Percentiles rank a stretch among this genome's conserved stretches.
Conservation (phyloP, 2,797 vertebrate species). For the Hirundo rustica region DNA sequence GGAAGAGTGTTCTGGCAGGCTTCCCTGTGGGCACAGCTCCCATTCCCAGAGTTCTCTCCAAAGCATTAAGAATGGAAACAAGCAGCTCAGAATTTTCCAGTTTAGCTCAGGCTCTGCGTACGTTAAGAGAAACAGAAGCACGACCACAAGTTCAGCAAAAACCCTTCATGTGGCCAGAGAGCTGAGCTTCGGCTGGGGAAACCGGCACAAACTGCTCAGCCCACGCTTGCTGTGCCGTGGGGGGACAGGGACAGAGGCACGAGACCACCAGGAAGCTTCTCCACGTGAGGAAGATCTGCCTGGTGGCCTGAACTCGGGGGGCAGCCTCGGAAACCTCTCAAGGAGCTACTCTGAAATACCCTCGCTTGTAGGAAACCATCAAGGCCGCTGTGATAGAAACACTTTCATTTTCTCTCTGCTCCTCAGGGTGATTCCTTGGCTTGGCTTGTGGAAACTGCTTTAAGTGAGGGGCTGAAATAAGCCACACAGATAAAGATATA, state of each 20-base stretch:
- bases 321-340: background rate
- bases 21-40: constrained; percentile 23
- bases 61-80: constrained; percentile 56
- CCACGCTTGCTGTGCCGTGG: accelerated
- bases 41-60: constrained; percentile 44
- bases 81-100: constrained; percentile 65
- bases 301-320: background rate
- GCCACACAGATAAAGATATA: background rate
- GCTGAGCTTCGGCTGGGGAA: background rate
- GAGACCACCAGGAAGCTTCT: background rate
- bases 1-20: background rate
- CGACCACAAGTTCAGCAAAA: background rate
- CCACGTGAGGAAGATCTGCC: background rate
- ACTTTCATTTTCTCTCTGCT: background rate
- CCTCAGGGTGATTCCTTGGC: background rate
- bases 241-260: background rate
- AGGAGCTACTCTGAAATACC: background rate
- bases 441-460: background rate
- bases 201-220: background rate
- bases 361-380: background rate
- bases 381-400: background rate
- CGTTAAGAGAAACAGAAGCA: constrained; percentile 19
- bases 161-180: background rate
- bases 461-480: background rate
- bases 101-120: constrained; percentile 5